phyloP scores from a whole-genome alignment of 2,113 vertebrate genomes.

The Etia nguti region DNA sequence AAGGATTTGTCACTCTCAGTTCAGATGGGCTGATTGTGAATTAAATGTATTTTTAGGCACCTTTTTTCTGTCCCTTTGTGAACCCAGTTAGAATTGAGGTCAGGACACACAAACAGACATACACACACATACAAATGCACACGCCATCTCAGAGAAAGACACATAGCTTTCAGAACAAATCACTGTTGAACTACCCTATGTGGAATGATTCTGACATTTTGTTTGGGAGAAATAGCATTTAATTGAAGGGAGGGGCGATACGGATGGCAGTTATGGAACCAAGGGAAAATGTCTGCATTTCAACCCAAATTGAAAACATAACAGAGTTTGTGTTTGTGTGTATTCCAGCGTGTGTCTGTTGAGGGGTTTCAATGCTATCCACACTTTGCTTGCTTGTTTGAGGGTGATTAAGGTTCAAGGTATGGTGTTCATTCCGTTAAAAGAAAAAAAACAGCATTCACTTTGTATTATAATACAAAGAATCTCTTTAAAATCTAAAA shows the following conservation, averaged over 20 bases:
- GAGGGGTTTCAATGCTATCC: conserved; percentile 11
- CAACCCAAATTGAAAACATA: conserved; percentile 73
- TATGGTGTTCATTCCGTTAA: background rate
- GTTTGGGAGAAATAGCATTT: conserved; percentile 74
- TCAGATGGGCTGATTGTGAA: conserved; percentile 63
- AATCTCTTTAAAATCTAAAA: background rate
- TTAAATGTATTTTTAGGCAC: conserved; percentile 68
- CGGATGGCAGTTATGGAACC: conserved; percentile 69
- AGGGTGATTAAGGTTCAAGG: conserved; percentile 23
- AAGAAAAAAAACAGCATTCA: background rate
- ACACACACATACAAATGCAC: conserved; percentile 5
- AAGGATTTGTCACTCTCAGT: conserved; percentile 62
- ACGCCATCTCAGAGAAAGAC: conserved; percentile 60
- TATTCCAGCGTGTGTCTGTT: background rate
- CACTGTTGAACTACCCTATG: conserved; percentile 62
- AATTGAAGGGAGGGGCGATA: conserved; percentile 70
- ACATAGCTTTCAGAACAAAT: conserved; percentile 76
- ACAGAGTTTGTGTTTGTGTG: conserved; percentile 57
- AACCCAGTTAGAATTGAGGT: conserved; percentile 69
- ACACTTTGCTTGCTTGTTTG: conserved; percentile 18
- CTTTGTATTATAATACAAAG: background rate
- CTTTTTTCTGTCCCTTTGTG: conserved; percentile 60
- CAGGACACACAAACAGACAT: conserved; percentile 53
- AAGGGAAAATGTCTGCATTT: conserved; percentile 67
- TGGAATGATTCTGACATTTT: conserved; percentile 74